A percentile compares a stretch with the other conserved stretches of the same genome.
Evolutionary conservation across 2,888 invertebrate genomes (phyloP).

Genomic region (Electrophaes corylata): DNA sequence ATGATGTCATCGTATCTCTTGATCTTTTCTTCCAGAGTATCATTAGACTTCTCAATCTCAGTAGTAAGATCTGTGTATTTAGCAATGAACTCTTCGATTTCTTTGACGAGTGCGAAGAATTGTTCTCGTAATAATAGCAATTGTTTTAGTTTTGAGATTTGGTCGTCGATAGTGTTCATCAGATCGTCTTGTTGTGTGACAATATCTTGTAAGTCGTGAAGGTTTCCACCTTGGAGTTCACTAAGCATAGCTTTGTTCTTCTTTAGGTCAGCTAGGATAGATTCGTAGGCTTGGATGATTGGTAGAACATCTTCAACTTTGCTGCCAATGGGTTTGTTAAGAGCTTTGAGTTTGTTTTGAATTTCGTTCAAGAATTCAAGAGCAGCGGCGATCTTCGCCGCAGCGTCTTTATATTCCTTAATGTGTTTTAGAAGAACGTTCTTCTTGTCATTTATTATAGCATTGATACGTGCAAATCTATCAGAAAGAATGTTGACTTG

Average conservation of each 20-base stretch:
- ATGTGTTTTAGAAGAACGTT: constrained; percentile 90
- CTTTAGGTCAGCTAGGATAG: constrained; percentile 90
- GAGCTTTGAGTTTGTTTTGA: constrained; percentile 92
- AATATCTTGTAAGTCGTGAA: constrained; percentile 91
- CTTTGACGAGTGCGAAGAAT: constrained; percentile 93
- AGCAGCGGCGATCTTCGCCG: constrained; percentile 91
- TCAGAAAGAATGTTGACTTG: constrained; percentile 91
- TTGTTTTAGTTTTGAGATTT: constrained; percentile 91
- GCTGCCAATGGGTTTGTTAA: constrained; percentile 94
- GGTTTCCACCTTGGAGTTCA: constrained; percentile 89
- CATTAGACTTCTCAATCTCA: constrained; percentile 93
- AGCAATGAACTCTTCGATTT: constrained; percentile 93
- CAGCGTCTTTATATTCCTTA: constrained; percentile 91
- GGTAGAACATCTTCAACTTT: constrained; percentile 95
- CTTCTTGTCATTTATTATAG: constrained; percentile 90
- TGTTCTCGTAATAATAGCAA: constrained; percentile 93
- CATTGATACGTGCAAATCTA: constrained; percentile 89
- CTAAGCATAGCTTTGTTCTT: constrained; percentile 90
- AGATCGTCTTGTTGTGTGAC: constrained; percentile 93
- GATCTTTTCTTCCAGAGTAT: constrained; percentile 93
- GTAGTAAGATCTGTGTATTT: constrained; percentile 93
- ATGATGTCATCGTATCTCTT: constrained; percentile 94
- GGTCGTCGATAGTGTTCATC: constrained; percentile 93
- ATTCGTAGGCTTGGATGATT: constrained; percentile 90
- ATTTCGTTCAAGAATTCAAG: constrained; percentile 91